Evolutionary conservation across 2,888 invertebrate genomes (phyloP).

Genomic region (Ormyrus labotus): DNA sequence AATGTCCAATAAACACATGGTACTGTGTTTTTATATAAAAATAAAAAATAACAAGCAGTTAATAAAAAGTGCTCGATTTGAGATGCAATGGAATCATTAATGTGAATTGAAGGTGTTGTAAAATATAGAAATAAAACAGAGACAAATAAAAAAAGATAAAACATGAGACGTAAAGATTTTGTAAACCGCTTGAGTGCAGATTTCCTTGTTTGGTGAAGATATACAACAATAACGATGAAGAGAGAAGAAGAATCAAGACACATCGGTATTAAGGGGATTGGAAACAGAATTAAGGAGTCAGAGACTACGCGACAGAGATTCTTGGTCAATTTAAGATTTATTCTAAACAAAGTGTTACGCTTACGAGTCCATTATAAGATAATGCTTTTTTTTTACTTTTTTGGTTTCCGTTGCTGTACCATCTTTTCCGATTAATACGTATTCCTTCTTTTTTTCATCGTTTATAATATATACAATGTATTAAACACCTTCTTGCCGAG

Average conservation of each 20-base stretch:
- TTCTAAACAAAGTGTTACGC: conserved; percentile 75
- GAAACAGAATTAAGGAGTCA: conserved; percentile 50
- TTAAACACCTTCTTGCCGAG: conserved; percentile 52
- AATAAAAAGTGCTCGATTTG: conserved; percentile 49
- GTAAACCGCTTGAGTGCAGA: conserved; percentile 25
- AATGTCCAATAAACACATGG: conserved; percentile 49
- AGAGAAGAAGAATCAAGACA: conserved; percentile 35
- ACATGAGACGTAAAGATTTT: conserved; percentile 10
- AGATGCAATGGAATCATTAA: conserved; percentile 31
- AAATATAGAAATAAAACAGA: not conserved
- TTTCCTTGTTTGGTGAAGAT: conserved; percentile 22
- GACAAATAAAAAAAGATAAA: conserved; percentile 16
- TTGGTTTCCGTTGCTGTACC: conserved; percentile 57
- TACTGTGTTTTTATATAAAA: conserved; percentile 56
- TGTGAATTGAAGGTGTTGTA: conserved; percentile 10
- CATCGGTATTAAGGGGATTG: not conserved
- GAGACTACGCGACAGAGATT: conserved; percentile 59
- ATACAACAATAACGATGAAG: conserved; percentile 39
- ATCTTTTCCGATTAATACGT: conserved; percentile 65
- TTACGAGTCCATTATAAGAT: conserved; percentile 70
- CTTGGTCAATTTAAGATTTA: conserved; percentile 75
- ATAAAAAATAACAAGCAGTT: conserved; percentile 57
- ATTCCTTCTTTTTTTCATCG: conserved; percentile 56
- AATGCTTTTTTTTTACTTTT: conserved; percentile 62
- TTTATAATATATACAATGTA: conserved; percentile 56